A percentile compares a stretch with the other conserved stretches of the same genome.
Conservation (phyloP, 1,140 invertebrate species). For the Pseudomyrmex sp. region DNA sequence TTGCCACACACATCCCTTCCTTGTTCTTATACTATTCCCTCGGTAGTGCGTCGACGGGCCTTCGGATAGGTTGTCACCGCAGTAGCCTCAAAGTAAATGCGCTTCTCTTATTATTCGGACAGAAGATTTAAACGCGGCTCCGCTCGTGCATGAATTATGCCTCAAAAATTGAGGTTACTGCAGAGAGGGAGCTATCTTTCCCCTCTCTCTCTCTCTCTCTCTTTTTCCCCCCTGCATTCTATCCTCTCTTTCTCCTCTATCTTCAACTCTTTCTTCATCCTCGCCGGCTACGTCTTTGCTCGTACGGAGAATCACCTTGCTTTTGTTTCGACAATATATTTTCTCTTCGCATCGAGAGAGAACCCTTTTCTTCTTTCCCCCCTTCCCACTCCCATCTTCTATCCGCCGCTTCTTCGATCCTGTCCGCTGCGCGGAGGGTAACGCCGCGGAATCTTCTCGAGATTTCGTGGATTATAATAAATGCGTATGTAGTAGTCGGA, state of each 20-base stretch:
- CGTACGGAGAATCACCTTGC: slow-evolving; percentile 67
- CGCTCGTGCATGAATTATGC: slow-evolving; percentile 79
- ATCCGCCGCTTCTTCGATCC: slow-evolving; percentile 30
- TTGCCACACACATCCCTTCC: not conserved
- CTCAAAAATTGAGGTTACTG: slow-evolving; percentile 80
- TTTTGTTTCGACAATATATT: slow-evolving; percentile 80
- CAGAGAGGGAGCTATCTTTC: slow-evolving; percentile 61
- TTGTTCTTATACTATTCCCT: slow-evolving; percentile 28
- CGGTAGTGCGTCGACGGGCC: slow-evolving; percentile 64
- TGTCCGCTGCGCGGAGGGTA: slow-evolving; percentile 34
- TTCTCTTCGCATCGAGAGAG: slow-evolving; percentile 73
- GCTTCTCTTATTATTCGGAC: slow-evolving; percentile 81
- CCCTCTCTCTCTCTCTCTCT: slow-evolving; percentile 8
- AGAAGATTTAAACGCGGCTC: slow-evolving; percentile 79
- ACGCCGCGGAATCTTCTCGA: slow-evolving; percentile 70
- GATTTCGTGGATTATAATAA: slow-evolving; percentile 80
- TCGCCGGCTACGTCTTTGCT: slow-evolving; percentile 51
- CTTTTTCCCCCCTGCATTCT: not conserved
- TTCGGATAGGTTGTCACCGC: slow-evolving; percentile 78
- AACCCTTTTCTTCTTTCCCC: slow-evolving; percentile 50
- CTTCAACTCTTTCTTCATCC: slow-evolving; percentile 30
- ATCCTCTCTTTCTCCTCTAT: slow-evolving; percentile 33
- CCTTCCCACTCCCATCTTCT: slow-evolving; percentile 46
- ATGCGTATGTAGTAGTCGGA: slow-evolving; percentile 80
- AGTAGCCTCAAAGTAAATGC: slow-evolving; percentile 80